Conservation (phyloP, 2,797 vertebrate species). For the Microcaecilia unicolor region DNA sequence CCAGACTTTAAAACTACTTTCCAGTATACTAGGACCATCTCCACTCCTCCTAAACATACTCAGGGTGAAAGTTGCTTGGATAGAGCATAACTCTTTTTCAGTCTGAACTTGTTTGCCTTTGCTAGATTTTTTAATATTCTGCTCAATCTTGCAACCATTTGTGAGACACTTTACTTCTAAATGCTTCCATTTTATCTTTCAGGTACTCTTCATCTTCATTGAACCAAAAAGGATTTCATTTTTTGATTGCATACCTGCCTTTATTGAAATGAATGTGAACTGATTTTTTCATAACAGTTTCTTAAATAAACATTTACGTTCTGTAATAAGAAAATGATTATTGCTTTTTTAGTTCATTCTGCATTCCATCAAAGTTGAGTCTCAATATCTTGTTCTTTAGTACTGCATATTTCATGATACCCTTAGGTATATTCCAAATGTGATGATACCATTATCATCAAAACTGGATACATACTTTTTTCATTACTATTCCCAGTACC, state of each 20-base stretch:
- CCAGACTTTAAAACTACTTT: too few species aligned
- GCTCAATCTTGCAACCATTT: not conserved
- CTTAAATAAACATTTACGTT: not conserved
- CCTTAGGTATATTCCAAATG: not conserved
- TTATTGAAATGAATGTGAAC: not conserved
- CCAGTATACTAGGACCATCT: too few species aligned
- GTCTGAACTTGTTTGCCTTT: too few species aligned
- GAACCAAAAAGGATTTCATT: not conserved
- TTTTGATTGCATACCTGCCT: constrained; percentile 7
- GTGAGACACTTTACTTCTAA: constrained; percentile 1
- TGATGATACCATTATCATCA: constrained; percentile 4
- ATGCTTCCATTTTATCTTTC: not conserved
- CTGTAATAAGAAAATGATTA: constrained; percentile 2
- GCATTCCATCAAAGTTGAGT: not conserved
- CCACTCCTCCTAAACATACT: too few species aligned
- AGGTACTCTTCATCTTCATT: not conserved
- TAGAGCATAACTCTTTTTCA: too few species aligned
- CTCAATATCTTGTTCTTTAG: not conserved
- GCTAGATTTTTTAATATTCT: constrained; percentile 14
- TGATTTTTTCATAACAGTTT: not conserved
- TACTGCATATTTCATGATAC: constrained; percentile 3
- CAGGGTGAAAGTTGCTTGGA: too few species aligned
- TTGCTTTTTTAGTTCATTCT: not conserved
- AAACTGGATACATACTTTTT: constrained; percentile 7
- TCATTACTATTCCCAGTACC: not conserved